Evolutionary conservation across 2,797 vertebrate genomes (phyloP).

Genomic region (Cyclura pinguis): DNA sequence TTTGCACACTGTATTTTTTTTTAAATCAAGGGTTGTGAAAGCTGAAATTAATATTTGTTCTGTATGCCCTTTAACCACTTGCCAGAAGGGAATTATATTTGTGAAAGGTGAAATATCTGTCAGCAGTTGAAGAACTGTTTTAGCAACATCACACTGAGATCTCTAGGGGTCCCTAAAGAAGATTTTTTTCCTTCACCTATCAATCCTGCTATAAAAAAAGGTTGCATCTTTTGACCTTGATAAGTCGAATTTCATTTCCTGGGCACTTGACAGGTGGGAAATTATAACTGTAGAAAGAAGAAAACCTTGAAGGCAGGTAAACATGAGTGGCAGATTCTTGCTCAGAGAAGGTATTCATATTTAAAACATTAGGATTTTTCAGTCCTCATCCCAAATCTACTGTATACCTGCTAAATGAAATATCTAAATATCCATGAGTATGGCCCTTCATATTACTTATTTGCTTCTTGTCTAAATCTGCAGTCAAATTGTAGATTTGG

Average conservation of each 20-base stretch:
- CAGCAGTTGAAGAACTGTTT: neutral
- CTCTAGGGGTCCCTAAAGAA: constrained; percentile 4
- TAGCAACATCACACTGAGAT: constrained; percentile 9
- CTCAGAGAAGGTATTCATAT: constrained; percentile 8
- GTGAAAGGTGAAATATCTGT: constrained; percentile 23
- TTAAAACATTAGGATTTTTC: neutral
- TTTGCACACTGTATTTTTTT: neutral
- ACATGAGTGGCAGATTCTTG: neutral
- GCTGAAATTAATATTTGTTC: neutral
- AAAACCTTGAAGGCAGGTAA: constrained; percentile 11
- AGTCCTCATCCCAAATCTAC: neutral
- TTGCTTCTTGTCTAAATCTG: neutral
- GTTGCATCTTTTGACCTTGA: constrained; percentile 6
- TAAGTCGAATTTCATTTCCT: constrained; percentile 16
- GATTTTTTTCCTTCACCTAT: constrained; percentile 14
- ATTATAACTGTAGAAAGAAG: neutral
- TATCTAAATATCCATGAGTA: neutral
- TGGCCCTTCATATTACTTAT: neutral
- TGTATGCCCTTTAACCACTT: constrained; percentile 1
- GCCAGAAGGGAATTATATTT: constrained; percentile 8
- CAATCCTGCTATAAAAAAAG: neutral
- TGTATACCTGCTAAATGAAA: neutral
- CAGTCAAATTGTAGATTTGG: neutral
- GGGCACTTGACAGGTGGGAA: constrained; percentile 17
- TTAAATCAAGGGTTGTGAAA: constrained; percentile 10